phyloP scores from a whole-genome alignment of 2,797 vertebrate species.

The Euphonia xanthogaster region DNA sequence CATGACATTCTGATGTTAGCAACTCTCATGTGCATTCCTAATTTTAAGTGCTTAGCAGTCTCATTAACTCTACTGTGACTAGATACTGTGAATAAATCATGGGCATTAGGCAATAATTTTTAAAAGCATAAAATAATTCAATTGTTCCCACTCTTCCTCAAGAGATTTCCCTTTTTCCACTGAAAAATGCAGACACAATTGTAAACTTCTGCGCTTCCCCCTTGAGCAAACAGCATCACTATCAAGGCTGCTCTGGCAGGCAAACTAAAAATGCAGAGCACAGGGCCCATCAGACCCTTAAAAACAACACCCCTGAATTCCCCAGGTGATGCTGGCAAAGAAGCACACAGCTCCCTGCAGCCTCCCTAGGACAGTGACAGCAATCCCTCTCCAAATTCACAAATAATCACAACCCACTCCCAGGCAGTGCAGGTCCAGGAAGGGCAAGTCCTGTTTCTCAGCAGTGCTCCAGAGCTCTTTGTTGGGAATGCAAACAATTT shows the following conservation, averaged over 20 bases:
- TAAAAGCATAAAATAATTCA: constrained; percentile 34
- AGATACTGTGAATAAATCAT: constrained; percentile 9
- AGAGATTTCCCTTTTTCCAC: background rate
- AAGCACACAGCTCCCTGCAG: background rate
- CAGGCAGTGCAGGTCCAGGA: background rate
- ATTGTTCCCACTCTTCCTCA: background rate
- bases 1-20: background rate
- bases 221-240: background rate
- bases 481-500: background rate
- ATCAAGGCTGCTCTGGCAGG: background rate
- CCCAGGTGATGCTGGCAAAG: background rate
- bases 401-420: accelerated
- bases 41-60: background rate
- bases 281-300: background rate
- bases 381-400: background rate
- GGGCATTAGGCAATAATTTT: background rate
- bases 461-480: background rate
- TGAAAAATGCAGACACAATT: background rate
- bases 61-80: background rate
- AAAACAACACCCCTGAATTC: background rate
- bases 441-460: background rate
- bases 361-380: background rate
- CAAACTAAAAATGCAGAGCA: background rate
- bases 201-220: background rate
- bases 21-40: background rate